These are phyloP conservation scores for Callaeas wilsoni DNA, from an alignment of 2,113 vertebrate genomes.

Conservation along the genomic window DNA sequence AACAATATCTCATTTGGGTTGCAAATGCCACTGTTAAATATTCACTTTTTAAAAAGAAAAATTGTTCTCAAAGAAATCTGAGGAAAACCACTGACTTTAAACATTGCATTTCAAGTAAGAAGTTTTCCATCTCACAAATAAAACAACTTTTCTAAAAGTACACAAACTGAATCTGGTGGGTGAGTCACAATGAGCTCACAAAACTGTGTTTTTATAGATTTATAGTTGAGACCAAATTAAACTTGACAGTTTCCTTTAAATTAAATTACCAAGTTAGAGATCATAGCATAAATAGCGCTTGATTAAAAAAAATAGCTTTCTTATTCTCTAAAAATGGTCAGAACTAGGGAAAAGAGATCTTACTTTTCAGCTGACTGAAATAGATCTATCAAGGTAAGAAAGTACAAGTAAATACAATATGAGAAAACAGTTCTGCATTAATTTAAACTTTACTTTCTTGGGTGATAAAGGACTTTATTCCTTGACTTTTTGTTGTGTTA, in stretches of 20 bases:
- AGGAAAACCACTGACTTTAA: not conserved
- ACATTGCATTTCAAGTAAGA: not conserved
- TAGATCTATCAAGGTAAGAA: not conserved
- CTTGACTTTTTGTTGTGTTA: not conserved
- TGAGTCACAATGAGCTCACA: not conserved
- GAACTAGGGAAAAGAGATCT: not conserved
- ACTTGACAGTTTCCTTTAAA: not conserved
- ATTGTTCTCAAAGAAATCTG: not conserved
- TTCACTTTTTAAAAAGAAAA: not conserved
- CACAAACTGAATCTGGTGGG: not conserved
- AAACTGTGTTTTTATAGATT: not conserved
- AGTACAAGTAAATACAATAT: not conserved
- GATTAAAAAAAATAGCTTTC: not conserved
- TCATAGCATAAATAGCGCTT: not conserved
- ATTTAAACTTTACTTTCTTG: not conserved
- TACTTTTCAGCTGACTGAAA: not conserved
- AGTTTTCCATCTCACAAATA: not conserved
- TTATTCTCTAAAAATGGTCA: not conserved
- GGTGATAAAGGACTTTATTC: not conserved
- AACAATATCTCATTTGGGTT: not conserved
- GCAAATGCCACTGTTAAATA: not conserved
- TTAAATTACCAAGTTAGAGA: not conserved
- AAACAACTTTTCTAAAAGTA: not conserved
- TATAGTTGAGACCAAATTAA: not conserved
- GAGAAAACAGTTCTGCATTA: not conserved